Conservation (phyloP, 2,113 vertebrate species). For the Oriolus oriolus region DNA sequence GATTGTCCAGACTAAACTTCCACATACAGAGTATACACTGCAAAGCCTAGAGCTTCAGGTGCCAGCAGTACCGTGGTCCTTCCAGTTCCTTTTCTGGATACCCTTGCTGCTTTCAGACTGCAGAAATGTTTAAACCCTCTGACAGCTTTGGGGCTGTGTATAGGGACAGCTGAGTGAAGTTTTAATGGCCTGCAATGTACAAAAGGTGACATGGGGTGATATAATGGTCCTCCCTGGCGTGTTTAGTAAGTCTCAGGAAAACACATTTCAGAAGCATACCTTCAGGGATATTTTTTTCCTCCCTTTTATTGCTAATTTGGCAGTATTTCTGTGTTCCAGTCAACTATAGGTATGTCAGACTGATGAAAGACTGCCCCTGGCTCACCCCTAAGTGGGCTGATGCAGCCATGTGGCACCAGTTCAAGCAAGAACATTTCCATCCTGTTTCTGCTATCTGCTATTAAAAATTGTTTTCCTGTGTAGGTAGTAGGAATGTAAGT, state of each 20-base stretch:
- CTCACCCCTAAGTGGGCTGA: background rate
- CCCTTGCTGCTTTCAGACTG: background rate
- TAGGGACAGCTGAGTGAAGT: background rate
- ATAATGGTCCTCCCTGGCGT: background rate
- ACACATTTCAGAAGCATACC: background rate
- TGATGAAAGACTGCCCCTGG: background rate
- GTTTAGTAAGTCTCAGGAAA: background rate
- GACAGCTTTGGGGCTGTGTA: background rate
- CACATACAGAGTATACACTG: fast-evolving
- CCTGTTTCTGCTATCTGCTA: background rate
- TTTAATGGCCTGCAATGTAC: background rate
- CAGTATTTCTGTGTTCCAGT: background rate
- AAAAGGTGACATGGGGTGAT: background rate
- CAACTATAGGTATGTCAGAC: background rate
- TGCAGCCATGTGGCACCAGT: background rate
- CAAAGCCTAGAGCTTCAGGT: background rate
- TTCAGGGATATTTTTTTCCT: background rate
- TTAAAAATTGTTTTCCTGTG: background rate
- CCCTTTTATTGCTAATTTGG: background rate
- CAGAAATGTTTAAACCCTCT: background rate
- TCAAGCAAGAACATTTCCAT: background rate
- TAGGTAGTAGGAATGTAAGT: background rate
- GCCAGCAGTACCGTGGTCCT: background rate
- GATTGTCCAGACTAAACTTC: background rate
- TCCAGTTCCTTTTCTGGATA: background rate